These are phyloP conservation scores for Dione vanillae DNA, from an alignment of 2,888 invertebrate genomes.

Conservation along the genomic window DNA sequence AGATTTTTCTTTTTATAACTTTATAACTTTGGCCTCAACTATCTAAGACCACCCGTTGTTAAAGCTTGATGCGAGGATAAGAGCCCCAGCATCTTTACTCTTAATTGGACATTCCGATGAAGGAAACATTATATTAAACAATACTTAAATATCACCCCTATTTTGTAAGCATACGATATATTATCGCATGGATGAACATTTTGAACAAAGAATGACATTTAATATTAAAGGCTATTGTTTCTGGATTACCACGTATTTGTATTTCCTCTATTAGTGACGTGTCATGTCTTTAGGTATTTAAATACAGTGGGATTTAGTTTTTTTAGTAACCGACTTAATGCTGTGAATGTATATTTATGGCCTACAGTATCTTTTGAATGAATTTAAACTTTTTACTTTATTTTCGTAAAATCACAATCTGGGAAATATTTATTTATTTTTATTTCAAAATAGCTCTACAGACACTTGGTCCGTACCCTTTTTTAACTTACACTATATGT, in stretches of 20 bases:
- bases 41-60: slow-evolving; percentile 32
- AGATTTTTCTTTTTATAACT: too few species aligned
- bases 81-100: slow-evolving; percentile 36
- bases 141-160: background rate
- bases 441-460: too few species aligned
- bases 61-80: slow-evolving; percentile 34
- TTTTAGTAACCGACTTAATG: background rate
- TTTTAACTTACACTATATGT: too few species aligned
- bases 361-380: too few species aligned
- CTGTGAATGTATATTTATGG: background rate
- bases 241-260: slow-evolving; percentile 35
- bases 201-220: slow-evolving; percentile 14
- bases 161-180: background rate
- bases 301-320: background rate
- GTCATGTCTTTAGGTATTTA: slow-evolving; percentile 16
- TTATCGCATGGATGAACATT: background rate
- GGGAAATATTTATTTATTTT: background rate
- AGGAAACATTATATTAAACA: background rate
- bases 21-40: slow-evolving; percentile 14
- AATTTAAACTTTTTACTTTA: too few species aligned
- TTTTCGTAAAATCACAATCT: background rate
- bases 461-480: too few species aligned
- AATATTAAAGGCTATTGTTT: slow-evolving; percentile 33
- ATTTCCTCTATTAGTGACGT: slow-evolving; percentile 24
- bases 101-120: slow-evolving; percentile 45